Evolutionary conservation across 2,113 vertebrate genomes (phyloP), one percentile per base, ranked within the genome.

Genomic region (Nanorana parkeri): DNA sequence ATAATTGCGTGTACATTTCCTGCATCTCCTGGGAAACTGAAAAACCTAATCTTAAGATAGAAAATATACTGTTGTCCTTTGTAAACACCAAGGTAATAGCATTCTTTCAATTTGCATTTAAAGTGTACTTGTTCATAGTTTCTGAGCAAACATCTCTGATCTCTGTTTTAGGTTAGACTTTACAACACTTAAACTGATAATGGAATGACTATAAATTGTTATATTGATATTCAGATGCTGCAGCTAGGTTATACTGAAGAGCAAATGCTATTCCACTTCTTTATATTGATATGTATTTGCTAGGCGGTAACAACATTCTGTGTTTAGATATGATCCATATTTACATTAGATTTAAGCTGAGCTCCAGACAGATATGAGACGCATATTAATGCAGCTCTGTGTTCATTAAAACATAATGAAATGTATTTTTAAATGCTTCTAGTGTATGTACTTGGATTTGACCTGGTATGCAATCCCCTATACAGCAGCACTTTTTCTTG

Each of bases 401-500:
- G 13, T 15, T 36, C 32, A 36, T 36, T 36, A 36, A 47, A 6
- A 47, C 13, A 47, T 47, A 8, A 11, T 47, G 41, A 10, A 47
- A 15, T 47, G 41, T 41, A 41, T 47, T 47, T 15, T 47, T 8
- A 47, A 15, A 47, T 47, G 41, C 41, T 47, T 11, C 8, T 47
- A 47, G 8, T 47, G 3, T 13, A 47, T 2, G 1, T 20, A 1
- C 58, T 10, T 60, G 3, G n/a, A 60, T 10, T 7, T n/a, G 8
- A 60, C 21, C n/a, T 60, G 4, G 1, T 60, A 23, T n/a, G 17
- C 58, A 23, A 60, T 60, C 21, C 19, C 4, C 21, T 64, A 23
- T 24, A 15, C 11, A 32, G 11, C 21, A 76, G 17, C 54, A 65
- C 81, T 84, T 78, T 83, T 83, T 83, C 20, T 90, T 83, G 4